Percentiles rank a stretch among this genome's conserved stretches.
Conservation (phyloP, 2,888 invertebrate genomes). For the Epiblema foenella region DNA sequence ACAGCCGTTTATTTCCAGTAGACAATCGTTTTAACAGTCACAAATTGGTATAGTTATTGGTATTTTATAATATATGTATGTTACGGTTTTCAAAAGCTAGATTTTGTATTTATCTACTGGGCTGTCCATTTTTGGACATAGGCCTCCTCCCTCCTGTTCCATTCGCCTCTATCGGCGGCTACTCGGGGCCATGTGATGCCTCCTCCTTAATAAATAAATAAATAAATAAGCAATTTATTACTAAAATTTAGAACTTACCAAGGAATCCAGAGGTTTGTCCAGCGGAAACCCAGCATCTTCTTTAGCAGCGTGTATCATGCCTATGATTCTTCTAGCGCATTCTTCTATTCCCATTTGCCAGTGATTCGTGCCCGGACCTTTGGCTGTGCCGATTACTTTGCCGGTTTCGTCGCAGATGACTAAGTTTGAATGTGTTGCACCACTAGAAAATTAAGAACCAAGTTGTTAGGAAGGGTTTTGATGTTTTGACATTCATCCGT, state of each 20-base stretch:
- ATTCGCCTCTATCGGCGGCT: no score
- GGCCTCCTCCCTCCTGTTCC: no score
- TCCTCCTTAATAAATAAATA: no score
- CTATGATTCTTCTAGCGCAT: conserved; percentile 89
- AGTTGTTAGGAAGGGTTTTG: neutral
- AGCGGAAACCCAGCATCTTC: conserved; percentile 85
- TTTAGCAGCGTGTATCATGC: conserved; percentile 89
- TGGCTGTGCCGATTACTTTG: conserved; percentile 86
- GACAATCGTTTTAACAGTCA: no score
- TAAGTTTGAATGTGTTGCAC: conserved; percentile 93
- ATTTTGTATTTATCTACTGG: no score
- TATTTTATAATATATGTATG: no score
- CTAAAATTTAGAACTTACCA: conserved; percentile 82
- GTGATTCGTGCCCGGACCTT: conserved; percentile 92
- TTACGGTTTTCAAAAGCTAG: no score
- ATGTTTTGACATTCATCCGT: neutral
- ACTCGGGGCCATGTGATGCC: no score
- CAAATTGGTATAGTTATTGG: no score
- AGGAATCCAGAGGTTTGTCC: conserved; percentile 85
- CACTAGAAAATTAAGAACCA: conserved; percentile 77
- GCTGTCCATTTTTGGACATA: no score
- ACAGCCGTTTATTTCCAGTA: no score
- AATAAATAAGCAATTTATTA: neutral
- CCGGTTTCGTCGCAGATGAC: conserved; percentile 91
- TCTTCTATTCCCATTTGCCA: conserved; percentile 94